A percentile compares a stretch with the other conserved stretches of the same genome.
Conservation (phyloP, 2,888 invertebrate genomes). For the Erebia epiphron region DNA sequence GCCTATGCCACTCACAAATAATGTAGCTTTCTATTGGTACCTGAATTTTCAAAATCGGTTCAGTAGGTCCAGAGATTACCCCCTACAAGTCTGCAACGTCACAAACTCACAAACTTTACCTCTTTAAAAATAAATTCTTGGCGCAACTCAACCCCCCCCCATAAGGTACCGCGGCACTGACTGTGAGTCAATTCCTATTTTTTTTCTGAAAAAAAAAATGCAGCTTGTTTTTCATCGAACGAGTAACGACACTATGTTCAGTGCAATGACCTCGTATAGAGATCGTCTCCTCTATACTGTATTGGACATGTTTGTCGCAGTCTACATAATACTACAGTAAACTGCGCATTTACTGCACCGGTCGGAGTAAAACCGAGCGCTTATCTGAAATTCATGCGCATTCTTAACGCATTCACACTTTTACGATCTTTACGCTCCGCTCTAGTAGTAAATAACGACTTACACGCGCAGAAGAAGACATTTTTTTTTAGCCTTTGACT, state of each 20-base stretch:
- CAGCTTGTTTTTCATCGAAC: background rate
- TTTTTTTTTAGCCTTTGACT: too few relatives aligned
- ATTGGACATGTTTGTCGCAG: background rate
- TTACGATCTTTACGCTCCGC: slow-evolving; percentile 27
- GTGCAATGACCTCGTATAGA: background rate
- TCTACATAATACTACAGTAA: slow-evolving; percentile 2
- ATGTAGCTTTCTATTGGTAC: too few relatives aligned
- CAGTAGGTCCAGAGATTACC: too few relatives aligned
- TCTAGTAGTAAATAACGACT: slow-evolving; percentile 25
- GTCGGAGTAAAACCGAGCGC: slow-evolving; percentile 30
- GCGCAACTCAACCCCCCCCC: too few relatives aligned
- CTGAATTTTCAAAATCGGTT: too few relatives aligned
- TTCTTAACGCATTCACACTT: slow-evolving; percentile 33
- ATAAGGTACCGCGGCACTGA: too few relatives aligned
- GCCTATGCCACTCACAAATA: too few relatives aligned
- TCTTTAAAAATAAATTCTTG: too few relatives aligned
- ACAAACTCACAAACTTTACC: too few relatives aligned
- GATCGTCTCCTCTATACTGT: background rate
- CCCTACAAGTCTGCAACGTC: too few relatives aligned
- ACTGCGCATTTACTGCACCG: slow-evolving; percentile 10
- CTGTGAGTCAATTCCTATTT: too few relatives aligned
- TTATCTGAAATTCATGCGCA: slow-evolving; percentile 36
- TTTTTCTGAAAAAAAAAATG: background rate
- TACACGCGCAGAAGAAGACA: background rate
- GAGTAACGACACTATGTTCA: background rate